Evolutionary conservation across 2,797 vertebrate species (phyloP).

Genomic region (Champsocephalus esox): DNA sequence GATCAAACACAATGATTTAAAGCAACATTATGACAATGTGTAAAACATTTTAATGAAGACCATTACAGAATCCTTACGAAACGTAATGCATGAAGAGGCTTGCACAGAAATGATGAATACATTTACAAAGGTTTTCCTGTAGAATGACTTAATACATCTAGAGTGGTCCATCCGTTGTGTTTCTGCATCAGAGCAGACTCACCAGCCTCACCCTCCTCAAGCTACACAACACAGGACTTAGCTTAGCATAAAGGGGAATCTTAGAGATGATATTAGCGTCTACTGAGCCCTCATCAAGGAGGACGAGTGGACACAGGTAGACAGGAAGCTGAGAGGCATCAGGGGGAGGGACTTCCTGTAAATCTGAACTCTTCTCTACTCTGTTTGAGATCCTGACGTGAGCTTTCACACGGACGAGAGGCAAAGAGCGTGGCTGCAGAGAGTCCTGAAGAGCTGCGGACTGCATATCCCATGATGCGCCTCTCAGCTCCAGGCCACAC

Average conservation of each 20-base stretch:
- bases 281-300: not conserved
- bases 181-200: conserved; percentile 37
- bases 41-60: too few species aligned
- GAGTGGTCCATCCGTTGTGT: not conserved
- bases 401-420: conserved; percentile 77
- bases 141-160: too few species aligned
- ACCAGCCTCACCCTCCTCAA: conserved; percentile 78
- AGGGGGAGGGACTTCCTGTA: conserved; percentile 19
- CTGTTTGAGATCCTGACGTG: conserved; percentile 19
- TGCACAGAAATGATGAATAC: too few species aligned
- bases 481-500: conserved; percentile 84
- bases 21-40: too few species aligned
- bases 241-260: conserved; percentile 70
- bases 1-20: too few species aligned
- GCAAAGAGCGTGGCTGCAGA: conserved; percentile 75
- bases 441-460: conserved; percentile 34
- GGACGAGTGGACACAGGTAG: conserved; percentile 84
- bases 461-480: conserved; percentile 84
- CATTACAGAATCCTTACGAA: too few species aligned
- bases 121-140: too few species aligned
- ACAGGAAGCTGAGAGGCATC: conserved; percentile 36
- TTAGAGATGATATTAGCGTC: conserved; percentile 67
- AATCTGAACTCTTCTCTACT: conserved; percentile 24
- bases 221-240: conserved; percentile 75
- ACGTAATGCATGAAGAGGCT: too few species aligned